These are phyloP conservation scores for Xanthorhoe designata DNA, from an alignment of 2,888 invertebrate genomes.

Conservation along the genomic window DNA sequence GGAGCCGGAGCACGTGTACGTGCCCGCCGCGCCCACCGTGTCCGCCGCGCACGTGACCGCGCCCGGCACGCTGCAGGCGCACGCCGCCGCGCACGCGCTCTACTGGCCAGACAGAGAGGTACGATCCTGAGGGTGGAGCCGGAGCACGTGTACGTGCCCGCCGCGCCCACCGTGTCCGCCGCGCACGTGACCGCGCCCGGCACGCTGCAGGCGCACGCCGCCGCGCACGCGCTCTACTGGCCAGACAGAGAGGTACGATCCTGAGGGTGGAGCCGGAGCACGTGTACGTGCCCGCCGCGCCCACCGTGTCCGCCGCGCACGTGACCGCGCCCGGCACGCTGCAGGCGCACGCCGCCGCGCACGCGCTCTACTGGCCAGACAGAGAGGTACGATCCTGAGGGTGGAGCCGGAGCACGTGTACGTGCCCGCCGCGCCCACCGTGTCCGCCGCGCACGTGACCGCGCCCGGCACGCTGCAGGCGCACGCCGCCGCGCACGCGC, in stretches of 20 bases:
- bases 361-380: constrained; percentile 92
- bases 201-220: constrained; percentile 89
- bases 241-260: constrained; percentile 87
- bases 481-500: constrained; percentile 86
- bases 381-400: constrained; percentile 88
- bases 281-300: constrained; percentile 92
- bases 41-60: constrained; percentile 89
- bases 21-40: constrained; percentile 93
- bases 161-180: constrained; percentile 92
- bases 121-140: constrained; percentile 93
- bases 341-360: constrained; percentile 88
- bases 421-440: constrained; percentile 93
- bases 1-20: constrained; percentile 90
- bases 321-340: constrained; percentile 89
- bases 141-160: constrained; percentile 90
- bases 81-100: constrained; percentile 87
- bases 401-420: constrained; percentile 91
- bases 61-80: constrained; percentile 90
- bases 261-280: constrained; percentile 92
- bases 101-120: constrained; percentile 90
- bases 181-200: constrained; percentile 89
- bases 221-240: constrained; percentile 90
- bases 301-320: constrained; percentile 91
- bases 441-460: constrained; percentile 89
- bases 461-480: constrained; percentile 90